Conservation (phyloP, 2,797 vertebrate genomes). For the Argya squamiceps region DNA sequence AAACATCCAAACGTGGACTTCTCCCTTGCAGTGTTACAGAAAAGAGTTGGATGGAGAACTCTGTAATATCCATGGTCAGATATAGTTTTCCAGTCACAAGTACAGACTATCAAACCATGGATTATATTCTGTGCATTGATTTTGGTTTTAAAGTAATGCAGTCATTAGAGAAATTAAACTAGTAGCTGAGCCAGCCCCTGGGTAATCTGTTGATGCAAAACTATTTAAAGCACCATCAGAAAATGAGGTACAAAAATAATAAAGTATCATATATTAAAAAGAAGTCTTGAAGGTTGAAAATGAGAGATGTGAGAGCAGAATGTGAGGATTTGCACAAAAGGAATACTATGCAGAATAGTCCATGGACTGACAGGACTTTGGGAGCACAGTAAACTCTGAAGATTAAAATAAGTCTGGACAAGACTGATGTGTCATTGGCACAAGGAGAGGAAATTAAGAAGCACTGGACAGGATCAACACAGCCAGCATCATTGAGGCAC, state of each 20-base stretch:
- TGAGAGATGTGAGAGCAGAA: background rate
- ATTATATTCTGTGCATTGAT: background rate
- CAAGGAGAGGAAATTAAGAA: background rate
- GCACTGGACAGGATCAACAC: background rate
- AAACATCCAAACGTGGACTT: background rate
- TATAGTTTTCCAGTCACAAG: background rate
- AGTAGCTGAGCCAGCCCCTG: background rate
- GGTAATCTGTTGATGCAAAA: background rate
- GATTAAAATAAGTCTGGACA: background rate
- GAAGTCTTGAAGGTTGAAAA: background rate
- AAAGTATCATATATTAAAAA: background rate
- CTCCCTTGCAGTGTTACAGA: background rate
- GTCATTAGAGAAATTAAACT: background rate
- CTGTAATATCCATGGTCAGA: background rate
- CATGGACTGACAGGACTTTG: background rate
- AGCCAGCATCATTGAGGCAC: background rate
- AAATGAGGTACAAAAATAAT: background rate
- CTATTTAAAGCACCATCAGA: background rate
- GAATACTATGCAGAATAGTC: background rate
- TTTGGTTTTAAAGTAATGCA: background rate
- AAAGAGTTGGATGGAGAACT: background rate
- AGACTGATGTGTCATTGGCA: background rate
- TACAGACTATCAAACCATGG: background rate
- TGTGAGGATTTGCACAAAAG: background rate
- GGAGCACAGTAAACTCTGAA: background rate